phyloP scores from a whole-genome alignment of 2,113 vertebrate species.

The Pandion haliaetus region DNA sequence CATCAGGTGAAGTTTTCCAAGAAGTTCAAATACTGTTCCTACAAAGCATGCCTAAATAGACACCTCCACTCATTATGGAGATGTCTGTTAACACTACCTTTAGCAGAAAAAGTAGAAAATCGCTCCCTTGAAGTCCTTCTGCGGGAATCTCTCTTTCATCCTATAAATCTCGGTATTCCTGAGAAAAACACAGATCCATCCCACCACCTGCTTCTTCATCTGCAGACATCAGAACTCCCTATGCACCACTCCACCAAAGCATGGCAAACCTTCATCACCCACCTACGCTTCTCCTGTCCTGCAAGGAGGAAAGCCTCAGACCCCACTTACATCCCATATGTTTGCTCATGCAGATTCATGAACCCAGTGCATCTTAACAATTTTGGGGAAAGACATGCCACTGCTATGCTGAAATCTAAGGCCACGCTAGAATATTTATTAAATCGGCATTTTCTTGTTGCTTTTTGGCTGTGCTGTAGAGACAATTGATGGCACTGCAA shows the following conservation, averaged over 20 bases:
- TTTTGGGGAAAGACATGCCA: background rate
- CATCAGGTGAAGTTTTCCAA: background rate
- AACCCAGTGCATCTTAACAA: background rate
- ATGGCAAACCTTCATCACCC: background rate
- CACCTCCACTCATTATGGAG: background rate
- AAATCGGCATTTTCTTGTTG: background rate
- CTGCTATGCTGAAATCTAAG: background rate
- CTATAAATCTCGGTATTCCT: background rate
- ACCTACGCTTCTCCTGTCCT: background rate
- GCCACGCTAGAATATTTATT: background rate
- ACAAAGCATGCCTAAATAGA: background rate
- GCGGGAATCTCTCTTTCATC: background rate
- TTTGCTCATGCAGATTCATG: background rate
- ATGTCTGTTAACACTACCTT: background rate
- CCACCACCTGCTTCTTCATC: background rate
- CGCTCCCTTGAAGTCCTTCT: background rate
- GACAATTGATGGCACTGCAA: fast-evolving
- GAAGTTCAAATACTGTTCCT: background rate
- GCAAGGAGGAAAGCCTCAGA: background rate
- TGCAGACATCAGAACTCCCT: background rate
- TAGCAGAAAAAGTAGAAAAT: background rate
- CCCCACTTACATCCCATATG: background rate
- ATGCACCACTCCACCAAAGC: background rate
- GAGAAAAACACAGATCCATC: background rate
- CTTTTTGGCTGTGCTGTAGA: background rate